phyloP scores from a whole-genome alignment of 2,888 invertebrate genomes.

The Xestia c-nigrum region DNA sequence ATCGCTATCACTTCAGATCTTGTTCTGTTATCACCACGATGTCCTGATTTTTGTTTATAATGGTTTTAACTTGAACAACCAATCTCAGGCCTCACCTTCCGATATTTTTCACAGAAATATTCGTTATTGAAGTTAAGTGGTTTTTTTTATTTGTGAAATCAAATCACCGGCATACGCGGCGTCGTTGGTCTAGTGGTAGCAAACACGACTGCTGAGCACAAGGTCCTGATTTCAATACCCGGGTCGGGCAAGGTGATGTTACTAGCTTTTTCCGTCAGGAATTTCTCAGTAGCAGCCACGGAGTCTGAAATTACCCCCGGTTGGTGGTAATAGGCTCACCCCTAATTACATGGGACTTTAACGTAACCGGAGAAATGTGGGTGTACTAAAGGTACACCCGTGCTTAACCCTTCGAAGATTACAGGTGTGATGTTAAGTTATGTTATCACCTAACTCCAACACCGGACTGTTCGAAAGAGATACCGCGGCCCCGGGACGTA shows the following conservation, averaged over 20 bases:
- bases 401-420: no score
- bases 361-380: background rate
- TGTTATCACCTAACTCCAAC: background rate
- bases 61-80: conserved; percentile 21
- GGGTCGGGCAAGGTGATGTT: background rate
- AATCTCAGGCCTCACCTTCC: background rate
- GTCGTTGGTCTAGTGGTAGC: no score
- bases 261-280: background rate
- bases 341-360: background rate
- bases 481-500: no score
- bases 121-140: background rate
- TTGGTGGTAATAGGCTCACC: no score
- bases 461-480: no score
- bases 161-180: background rate
- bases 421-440: no score
- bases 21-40: conserved; percentile 11
- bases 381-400: no score
- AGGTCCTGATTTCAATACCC: background rate
- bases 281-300: no score
- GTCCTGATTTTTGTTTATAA: conserved; percentile 18
- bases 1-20: conserved; percentile 39
- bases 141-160: background rate
- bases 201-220: no score
- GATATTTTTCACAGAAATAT: background rate
- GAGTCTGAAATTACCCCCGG: background rate